A percentile compares a stretch with the other conserved stretches of the same genome.
phyloP scores from a whole-genome alignment of 2,797 vertebrate species.

The Nannoperca obscura region DNA sequence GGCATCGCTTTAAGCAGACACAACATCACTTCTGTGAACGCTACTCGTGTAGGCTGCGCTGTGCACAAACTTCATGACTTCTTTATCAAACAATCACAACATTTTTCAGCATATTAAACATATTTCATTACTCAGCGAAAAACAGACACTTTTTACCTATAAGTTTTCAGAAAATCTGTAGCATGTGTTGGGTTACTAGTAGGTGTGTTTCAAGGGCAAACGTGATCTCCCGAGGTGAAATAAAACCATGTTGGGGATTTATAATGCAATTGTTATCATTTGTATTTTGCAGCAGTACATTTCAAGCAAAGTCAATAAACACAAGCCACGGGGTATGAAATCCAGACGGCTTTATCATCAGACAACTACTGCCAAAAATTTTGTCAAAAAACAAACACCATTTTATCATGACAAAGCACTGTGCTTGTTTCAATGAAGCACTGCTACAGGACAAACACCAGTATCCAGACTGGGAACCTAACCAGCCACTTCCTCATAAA shows the following conservation, averaged over 20 bases:
- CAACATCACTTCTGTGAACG: constrained; percentile 12
- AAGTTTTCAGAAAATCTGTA: not conserved
- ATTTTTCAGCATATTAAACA: not conserved
- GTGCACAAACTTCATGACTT: not conserved
- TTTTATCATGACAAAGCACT: constrained; percentile 25
- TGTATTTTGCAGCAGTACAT: constrained; percentile 9
- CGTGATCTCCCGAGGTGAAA: not conserved
- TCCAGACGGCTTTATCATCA: constrained; percentile 1
- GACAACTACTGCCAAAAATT: constrained; percentile 6
- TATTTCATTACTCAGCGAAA: not conserved
- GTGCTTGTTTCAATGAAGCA: constrained; percentile 18
- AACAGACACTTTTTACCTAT: not conserved
- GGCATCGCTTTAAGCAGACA: not conserved
- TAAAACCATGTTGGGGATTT: constrained; percentile 1
- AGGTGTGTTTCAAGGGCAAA: not conserved
- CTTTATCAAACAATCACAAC: not conserved
- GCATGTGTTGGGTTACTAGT: not conserved
- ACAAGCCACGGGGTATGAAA: not conserved
- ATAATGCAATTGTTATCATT: constrained; percentile 1
- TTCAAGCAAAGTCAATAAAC: constrained; percentile 24
- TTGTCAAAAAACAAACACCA: not conserved
- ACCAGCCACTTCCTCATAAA: constrained; percentile 35
- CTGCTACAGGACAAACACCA: constrained; percentile 31
- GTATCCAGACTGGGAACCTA: constrained; percentile 17
- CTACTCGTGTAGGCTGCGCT: not conserved